Evolutionary conservation across 2,797 vertebrate species (phyloP).

Genomic region (Mus spretus): DNA sequence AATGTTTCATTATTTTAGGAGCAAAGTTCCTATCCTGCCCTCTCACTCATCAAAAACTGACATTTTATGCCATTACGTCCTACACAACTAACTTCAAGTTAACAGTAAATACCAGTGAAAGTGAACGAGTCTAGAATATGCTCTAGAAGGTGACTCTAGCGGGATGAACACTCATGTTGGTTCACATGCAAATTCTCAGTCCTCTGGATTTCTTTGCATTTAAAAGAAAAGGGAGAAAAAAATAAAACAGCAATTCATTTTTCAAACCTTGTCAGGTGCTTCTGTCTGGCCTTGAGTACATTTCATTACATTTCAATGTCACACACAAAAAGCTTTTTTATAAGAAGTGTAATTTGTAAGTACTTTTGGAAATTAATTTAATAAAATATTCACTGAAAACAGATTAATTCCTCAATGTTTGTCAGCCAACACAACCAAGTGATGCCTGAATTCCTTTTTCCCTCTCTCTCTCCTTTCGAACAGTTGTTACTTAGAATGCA

Average conservation of each 20-base stretch:
- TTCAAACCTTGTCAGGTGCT: slow-evolving; percentile 73
- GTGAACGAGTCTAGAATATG: no score
- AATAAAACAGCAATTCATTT: slow-evolving; percentile 51
- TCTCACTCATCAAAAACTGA: slow-evolving; percentile 20
- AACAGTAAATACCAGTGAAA: background rate
- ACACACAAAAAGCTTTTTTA: slow-evolving; percentile 68
- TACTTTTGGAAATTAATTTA: slow-evolving; percentile 89
- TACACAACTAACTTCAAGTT: background rate
- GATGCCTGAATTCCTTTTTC: slow-evolving; percentile 85
- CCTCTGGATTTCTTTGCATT: slow-evolving; percentile 45
- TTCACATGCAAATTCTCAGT: background rate
- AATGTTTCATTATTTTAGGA: slow-evolving; percentile 18
- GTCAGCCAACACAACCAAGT: slow-evolving; percentile 85
- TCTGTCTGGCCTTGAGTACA: slow-evolving; percentile 56
- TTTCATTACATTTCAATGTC: slow-evolving; percentile 78
- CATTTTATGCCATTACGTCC: background rate
- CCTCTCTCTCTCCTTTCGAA: slow-evolving; percentile 78
- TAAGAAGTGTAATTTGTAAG: slow-evolving; percentile 78
- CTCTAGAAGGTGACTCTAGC: no score
- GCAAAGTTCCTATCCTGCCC: background rate
- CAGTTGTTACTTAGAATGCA: slow-evolving; percentile 85
- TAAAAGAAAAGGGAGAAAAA: background rate
- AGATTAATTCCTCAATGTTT: slow-evolving; percentile 87
- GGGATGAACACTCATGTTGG: background rate
- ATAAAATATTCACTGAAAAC: slow-evolving; percentile 88